phyloP scores from a whole-genome alignment of 2,797 vertebrate genomes.

The Gymnocypris eckloni region DNA sequence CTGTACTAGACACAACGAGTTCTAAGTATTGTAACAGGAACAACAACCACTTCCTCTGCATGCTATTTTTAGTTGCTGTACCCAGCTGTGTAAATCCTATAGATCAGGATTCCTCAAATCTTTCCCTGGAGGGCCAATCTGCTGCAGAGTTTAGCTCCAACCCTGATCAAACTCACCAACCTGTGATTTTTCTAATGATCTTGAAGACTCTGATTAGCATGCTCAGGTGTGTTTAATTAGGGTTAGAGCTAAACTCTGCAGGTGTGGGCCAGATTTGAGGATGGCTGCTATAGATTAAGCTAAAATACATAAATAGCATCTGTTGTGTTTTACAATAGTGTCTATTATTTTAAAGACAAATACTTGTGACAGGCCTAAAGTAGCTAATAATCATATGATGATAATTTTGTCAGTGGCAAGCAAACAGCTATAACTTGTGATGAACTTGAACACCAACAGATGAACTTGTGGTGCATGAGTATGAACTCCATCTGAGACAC shows the following conservation, averaged over 20 bases:
- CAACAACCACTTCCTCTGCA: slow-evolving; percentile 30
- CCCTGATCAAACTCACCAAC: no score
- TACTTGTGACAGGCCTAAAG: neutral
- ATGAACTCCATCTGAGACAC: neutral
- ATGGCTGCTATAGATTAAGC: neutral
- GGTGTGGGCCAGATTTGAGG: no score
- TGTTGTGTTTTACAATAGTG: neutral
- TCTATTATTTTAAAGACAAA: neutral
- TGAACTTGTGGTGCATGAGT: neutral
- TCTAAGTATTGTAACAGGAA: slow-evolving; percentile 26
- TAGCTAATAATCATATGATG: neutral
- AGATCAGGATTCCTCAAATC: neutral
- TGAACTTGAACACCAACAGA: neutral
- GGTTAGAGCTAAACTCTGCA: no score
- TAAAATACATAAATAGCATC: neutral
- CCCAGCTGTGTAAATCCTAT: neutral
- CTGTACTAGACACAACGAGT: neutral
- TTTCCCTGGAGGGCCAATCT: no score
- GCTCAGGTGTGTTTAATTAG: no score
- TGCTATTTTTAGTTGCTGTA: slow-evolving; percentile 16
- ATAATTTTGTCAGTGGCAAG: neutral
- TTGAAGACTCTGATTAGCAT: no score
- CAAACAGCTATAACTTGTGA: neutral
- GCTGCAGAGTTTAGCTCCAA: no score
- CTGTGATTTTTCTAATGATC: no score